Base-by-base conservation (phyloP, 2,888 invertebrate species). In the Amiota communis region DNA sequence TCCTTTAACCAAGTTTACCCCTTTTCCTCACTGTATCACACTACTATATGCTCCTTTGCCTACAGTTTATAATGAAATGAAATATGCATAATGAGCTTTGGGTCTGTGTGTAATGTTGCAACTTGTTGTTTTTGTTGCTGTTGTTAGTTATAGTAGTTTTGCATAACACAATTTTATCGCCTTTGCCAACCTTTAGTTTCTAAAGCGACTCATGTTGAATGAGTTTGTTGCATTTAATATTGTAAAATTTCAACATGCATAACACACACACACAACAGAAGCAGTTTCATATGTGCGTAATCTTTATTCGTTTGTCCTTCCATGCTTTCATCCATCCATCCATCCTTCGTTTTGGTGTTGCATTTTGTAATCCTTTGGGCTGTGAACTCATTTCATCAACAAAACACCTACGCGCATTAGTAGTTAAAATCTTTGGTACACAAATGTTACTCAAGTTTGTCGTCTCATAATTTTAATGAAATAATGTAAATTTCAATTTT, bases 281-380 rank as follows among this genome's bases (percentile, higher is more conserved):
- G 13, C 46, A 49, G 46, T 10, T 47, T 46, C 11, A n/a, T 17
- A 47, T 63, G 63, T 15, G 20, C 36, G 63, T 36, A 47, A 6
- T 36, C 4, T 13, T 12, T 12, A 46, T 17, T 20, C n/a, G n/a
- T 23, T 23, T 8, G 36, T 11, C 46, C 36, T 20, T 64, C 47
- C 23, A 36, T n/a, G 46, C 8, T 13, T 65, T n/a, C n/a, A n/a
- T 49, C 8, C n/a, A n/a, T 23, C 15, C 49, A 9, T n/a, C 13
- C 65, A 4, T 15, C 2, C 9, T n/a, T 46, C 51, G 15, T 57
- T 59, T 67, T 56, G 20, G 13, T 68, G 36, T 59, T 57, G 72
- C 68, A 56, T 15, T 47, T 63, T 71, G 71, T 53, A 71, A 63
- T 71, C 71, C 71, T 63, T 15, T 48, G 71, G 71, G 71, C 11